Evolutionary conservation across 2,113 vertebrate genomes (phyloP).

Genomic region (Nicator chloris): DNA sequence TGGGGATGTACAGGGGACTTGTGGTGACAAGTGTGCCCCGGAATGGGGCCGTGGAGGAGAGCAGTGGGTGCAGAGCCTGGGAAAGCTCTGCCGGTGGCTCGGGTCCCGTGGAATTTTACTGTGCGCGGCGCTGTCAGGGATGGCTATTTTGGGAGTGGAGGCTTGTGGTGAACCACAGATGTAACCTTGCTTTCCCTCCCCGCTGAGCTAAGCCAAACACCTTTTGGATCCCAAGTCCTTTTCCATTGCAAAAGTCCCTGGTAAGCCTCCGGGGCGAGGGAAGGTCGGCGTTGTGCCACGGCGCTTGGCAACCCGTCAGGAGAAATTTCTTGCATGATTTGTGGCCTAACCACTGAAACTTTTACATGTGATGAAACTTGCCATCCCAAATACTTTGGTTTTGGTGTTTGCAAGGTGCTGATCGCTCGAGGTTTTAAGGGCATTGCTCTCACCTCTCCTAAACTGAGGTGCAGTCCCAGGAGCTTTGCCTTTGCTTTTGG

Average conservation of each 20-base stretch:
- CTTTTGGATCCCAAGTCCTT: neutral
- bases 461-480: neutral
- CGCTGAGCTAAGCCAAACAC: neutral
- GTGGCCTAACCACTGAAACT: neutral
- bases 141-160: neutral
- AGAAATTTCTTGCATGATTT: neutral
- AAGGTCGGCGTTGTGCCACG: rapidly evolving
- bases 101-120: neutral
- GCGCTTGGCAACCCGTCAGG: rapidly evolving
- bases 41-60: neutral
- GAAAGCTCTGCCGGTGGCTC: neutral
- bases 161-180: neutral
- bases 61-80: neutral
- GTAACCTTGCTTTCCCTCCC: neutral
- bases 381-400: neutral
- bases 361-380: neutral
- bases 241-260: neutral
- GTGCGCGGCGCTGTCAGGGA: rapidly evolving
- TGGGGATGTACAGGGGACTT: rapidly evolving
- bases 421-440: neutral
- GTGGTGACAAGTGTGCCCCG: rapidly evolving
- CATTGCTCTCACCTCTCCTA: neutral
- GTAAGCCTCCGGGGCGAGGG: rapidly evolving
- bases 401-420: neutral
- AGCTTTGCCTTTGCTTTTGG: neutral